Conservation (phyloP, 1,140 invertebrate species). For the Drosophila fuyamai region DNA sequence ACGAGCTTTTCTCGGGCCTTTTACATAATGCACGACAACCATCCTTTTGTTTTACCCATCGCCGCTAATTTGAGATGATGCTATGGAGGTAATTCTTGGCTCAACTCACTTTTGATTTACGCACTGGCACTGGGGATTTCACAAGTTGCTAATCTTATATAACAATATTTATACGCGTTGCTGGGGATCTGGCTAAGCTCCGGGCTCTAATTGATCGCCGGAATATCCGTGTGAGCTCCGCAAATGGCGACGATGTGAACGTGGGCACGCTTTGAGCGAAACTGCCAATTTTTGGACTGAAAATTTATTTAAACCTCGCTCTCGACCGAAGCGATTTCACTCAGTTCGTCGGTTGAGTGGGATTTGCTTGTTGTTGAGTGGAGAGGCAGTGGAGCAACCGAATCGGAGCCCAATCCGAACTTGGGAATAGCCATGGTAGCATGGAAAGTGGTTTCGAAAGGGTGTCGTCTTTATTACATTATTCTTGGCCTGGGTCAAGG, state of each 20-base stretch:
- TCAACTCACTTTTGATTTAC: constrained; percentile 52
- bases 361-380: constrained; percentile 12
- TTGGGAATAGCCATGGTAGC: constrained; percentile 16
- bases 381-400: constrained; percentile 10
- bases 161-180: constrained; percentile 40
- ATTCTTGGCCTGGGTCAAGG: constrained; percentile 47
- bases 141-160: constrained; percentile 53
- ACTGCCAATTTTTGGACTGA: constrained; percentile 76
- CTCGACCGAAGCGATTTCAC: constrained; percentile 34
- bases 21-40: constrained; percentile 36
- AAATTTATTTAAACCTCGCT: constrained; percentile 81
- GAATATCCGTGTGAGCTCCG: constrained; percentile 49
- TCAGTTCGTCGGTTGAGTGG: constrained; percentile 50
- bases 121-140: constrained; percentile 49
- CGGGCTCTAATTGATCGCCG: constrained; percentile 44
- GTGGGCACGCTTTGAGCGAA: constrained; percentile 77
- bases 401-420: not conserved
- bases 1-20: constrained; percentile 43
- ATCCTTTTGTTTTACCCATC: constrained; percentile 16
- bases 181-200: constrained; percentile 8
- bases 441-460: constrained; percentile 30
- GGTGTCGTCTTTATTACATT: constrained; percentile 18
- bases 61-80: constrained; percentile 14
- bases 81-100: constrained; percentile 15
- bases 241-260: constrained; percentile 72